Percentiles rank a stretch among this genome's conserved stretches.
These are phyloP conservation scores for Drosophila infuscata DNA, from an alignment of 2,888 invertebrate species.

Conservation along the genomic window DNA sequence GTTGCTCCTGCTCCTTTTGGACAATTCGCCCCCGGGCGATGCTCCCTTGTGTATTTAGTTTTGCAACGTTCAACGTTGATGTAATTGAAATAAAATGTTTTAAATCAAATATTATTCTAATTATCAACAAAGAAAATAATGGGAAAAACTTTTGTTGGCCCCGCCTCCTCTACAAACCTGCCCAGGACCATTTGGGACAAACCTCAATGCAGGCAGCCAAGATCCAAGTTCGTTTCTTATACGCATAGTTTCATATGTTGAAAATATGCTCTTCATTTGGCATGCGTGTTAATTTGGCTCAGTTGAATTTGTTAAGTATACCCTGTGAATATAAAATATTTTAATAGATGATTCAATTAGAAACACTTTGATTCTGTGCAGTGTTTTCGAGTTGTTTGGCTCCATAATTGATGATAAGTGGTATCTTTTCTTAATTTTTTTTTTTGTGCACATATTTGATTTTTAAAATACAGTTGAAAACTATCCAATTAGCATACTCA, in stretches of 20 bases:
- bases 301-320: constrained; percentile 13
- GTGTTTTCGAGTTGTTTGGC: not conserved
- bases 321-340: not conserved
- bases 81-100: constrained; percentile 82
- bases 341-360: not conserved
- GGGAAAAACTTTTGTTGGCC: constrained; percentile 51
- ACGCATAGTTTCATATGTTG: constrained; percentile 27
- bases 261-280: constrained; percentile 5
- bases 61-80: constrained; percentile 36
- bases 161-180: not conserved
- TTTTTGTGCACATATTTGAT: not conserved
- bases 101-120: constrained; percentile 80
- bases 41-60: constrained; percentile 61
- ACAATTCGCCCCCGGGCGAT: constrained; percentile 53
- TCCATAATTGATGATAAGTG: not conserved
- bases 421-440: not conserved
- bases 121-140: constrained; percentile 75
- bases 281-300: constrained; percentile 6
- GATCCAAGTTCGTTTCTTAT: constrained; percentile 4
- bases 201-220: constrained; percentile 2
- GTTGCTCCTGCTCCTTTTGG: constrained; percentile 47
- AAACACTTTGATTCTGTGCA: not conserved
- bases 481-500: not conserved
- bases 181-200: not conserved
- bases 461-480: not conserved